Percentiles rank a stretch among this genome's conserved stretches.
Conservation (phyloP, 2,113 vertebrate species). For the Hipposideros armiger region DNA sequence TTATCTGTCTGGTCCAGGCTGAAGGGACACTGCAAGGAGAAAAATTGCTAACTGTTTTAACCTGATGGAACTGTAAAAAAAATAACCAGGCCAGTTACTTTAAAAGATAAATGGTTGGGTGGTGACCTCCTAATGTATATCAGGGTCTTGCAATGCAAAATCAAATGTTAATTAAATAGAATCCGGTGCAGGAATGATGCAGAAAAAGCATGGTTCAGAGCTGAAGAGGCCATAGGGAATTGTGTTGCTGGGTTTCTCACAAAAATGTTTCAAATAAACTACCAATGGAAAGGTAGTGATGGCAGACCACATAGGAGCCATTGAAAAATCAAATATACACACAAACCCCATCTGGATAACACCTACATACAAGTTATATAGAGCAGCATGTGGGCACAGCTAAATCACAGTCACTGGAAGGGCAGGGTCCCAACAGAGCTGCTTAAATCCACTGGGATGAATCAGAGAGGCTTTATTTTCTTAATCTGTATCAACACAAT, state of each 20-base stretch:
- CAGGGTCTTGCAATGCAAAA: conserved; percentile 87
- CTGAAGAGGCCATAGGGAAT: conserved; percentile 71
- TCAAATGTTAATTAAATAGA: conserved; percentile 89
- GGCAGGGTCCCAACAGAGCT: not conserved
- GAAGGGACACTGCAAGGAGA: conserved; percentile 90
- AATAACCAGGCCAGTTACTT: conserved; percentile 87
- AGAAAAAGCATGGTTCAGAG: conserved; percentile 73
- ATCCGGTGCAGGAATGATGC: conserved; percentile 76
- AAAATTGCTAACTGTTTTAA: conserved; percentile 91
- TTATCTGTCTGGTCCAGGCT: conserved; percentile 87
- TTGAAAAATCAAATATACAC: conserved; percentile 40
- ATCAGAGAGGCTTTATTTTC: conserved; percentile 28
- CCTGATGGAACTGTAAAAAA: conserved; percentile 86
- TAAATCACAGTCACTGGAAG: not conserved
- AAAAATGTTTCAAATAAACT: conserved; percentile 65
- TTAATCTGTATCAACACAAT: not conserved
- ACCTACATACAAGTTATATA: not conserved
- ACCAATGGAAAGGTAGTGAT: not conserved
- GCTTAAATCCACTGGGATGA: not conserved
- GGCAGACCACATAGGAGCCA: not conserved
- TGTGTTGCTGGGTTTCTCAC: conserved; percentile 17
- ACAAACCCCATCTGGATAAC: conserved; percentile 34
- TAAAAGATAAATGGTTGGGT: conserved; percentile 88
- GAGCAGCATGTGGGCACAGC: not conserved
- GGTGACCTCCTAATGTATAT: conserved; percentile 88